Evolutionary conservation across 2,113 vertebrate species (phyloP).

Genomic region (Vombatus ursinus): DNA sequence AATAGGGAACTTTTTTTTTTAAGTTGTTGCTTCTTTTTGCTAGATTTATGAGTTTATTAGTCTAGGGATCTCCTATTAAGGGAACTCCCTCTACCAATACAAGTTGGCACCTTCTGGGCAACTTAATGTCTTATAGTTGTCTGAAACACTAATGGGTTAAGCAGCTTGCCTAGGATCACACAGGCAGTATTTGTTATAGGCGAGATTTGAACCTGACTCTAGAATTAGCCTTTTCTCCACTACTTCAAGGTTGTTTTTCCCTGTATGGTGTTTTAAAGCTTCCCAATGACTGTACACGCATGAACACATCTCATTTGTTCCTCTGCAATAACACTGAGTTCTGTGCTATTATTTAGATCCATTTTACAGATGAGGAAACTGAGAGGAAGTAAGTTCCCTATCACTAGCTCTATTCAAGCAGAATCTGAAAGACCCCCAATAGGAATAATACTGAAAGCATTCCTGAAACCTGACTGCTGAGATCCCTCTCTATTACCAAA

Average conservation of each 20-base stretch:
- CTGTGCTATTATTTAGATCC: neutral
- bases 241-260: neutral
- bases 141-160: neutral
- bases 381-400: neutral
- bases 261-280: neutral
- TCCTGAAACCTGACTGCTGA: neutral
- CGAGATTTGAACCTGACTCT: neutral
- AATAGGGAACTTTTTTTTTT: neutral
- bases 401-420: neutral
- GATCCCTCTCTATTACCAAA: neutral
- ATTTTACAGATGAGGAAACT: neutral
- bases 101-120: neutral
- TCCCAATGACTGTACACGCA: neutral
- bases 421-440: neutral
- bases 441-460: neutral
- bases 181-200: neutral
- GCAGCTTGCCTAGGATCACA: neutral
- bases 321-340: neutral
- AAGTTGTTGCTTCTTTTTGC: neutral
- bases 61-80: neutral
- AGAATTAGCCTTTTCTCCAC: neutral
- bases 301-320: neutral
- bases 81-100: neutral
- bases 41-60: neutral
- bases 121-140: neutral